phyloP scores from a whole-genome alignment of 2,888 invertebrate genomes.

The Callyntrura guangdongensis region DNA sequence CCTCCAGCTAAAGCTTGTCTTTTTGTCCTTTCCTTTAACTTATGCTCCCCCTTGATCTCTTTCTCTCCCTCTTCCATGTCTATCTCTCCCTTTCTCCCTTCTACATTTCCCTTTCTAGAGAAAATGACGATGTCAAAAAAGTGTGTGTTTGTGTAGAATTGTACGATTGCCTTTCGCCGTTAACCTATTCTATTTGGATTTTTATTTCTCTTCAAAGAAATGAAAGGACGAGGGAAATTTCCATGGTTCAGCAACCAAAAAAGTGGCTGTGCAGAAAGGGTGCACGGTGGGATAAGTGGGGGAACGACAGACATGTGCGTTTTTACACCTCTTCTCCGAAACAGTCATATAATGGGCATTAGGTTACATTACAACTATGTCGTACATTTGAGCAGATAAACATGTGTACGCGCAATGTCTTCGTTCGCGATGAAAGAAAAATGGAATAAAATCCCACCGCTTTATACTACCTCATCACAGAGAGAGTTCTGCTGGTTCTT shows the following conservation, averaged over 20 bases:
- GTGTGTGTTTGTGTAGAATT: conserved; percentile 56
- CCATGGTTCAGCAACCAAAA: conserved; percentile 36
- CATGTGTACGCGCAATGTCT: background rate
- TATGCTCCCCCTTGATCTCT: conserved; percentile 48
- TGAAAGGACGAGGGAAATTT: background rate
- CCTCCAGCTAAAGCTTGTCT: conserved; percentile 55
- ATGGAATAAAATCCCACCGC: background rate
- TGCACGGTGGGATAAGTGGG: background rate
- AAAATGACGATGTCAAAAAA: conserved; percentile 43
- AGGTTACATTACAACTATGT: conserved; percentile 4
- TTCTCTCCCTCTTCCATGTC: conserved; percentile 14
- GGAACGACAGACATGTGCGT: conserved; percentile 4
- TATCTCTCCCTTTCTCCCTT: conserved; percentile 11
- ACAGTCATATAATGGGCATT: background rate
- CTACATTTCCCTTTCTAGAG: conserved; percentile 27
- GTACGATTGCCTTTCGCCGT: conserved; percentile 52
- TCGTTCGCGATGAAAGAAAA: background rate
- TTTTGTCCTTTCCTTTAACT: conserved; percentile 62
- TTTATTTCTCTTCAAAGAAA: conserved; percentile 12
- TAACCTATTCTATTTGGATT: conserved; percentile 44
- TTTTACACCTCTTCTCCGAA: background rate
- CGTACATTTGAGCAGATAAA: conserved; percentile 3
- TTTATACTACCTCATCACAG: no score
- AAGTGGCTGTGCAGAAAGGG: background rate
- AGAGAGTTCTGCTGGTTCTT: background rate